Evolutionary conservation across 2,113 vertebrate genomes (phyloP).

Genomic region (Canis aureus): DNA sequence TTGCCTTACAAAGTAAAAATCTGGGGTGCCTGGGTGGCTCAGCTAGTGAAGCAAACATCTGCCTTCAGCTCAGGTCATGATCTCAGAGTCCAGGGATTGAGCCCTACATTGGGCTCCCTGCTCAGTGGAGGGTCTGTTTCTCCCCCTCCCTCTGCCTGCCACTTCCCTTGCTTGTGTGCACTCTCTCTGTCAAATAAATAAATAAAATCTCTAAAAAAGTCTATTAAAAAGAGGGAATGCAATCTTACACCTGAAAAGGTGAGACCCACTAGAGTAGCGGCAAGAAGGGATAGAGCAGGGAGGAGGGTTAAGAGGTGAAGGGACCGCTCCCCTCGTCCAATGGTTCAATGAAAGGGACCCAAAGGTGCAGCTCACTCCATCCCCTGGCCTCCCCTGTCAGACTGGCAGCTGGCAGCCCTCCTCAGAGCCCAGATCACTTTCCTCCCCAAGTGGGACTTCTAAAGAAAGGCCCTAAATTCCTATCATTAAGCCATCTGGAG

Average conservation of each 20-base stretch:
- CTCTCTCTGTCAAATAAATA: no score
- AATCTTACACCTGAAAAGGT: neutral
- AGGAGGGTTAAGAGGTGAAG: no score
- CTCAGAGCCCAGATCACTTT: neutral
- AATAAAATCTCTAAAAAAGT: neutral
- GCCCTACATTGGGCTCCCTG: no score
- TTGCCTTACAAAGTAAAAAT: neutral
- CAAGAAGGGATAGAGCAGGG: neutral
- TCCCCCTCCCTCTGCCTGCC: no score
- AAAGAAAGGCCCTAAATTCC: conserved; percentile 81
- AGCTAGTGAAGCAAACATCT: no score
- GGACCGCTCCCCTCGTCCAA: neutral
- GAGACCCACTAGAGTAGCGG: no score
- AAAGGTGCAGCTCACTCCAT: neutral
- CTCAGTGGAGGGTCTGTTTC: no score
- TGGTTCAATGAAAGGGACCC: neutral
- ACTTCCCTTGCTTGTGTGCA: no score
- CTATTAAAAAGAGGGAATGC: neutral
- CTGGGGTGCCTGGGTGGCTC: no score
- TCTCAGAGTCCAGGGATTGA: no score
- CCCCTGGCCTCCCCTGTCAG: neutral
- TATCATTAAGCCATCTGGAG: conserved; percentile 87
- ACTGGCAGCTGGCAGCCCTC: conserved; percentile 27
- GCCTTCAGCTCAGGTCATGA: no score
- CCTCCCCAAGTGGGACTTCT: neutral